phyloP scores from a whole-genome alignment of 2,797 vertebrate genomes.

The Benthosema pterotum region DNA sequence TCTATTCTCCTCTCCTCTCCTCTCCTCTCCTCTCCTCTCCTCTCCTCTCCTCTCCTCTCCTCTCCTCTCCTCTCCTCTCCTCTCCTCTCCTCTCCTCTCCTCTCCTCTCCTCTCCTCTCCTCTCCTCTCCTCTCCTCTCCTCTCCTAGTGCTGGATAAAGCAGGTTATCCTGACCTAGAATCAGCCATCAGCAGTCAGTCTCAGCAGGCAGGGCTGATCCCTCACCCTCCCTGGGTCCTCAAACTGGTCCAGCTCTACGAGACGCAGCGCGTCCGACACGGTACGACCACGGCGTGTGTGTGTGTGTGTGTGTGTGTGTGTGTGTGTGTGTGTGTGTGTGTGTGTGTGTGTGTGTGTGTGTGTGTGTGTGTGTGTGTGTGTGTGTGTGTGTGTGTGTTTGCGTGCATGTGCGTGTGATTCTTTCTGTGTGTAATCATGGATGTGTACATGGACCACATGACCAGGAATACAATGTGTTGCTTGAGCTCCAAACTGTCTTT shows the following conservation, averaged over 20 bases:
- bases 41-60: too few species aligned
- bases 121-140: conserved; percentile 79
- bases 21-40: neutral
- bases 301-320: conserved; percentile 13
- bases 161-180: conserved; percentile 85
- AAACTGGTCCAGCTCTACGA: conserved; percentile 89
- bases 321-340: conserved; percentile 6
- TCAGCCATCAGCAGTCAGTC: conserved; percentile 79
- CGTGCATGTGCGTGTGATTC: conserved; percentile 52
- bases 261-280: conserved; percentile 86
- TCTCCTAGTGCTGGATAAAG: conserved; percentile 78
- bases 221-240: conserved; percentile 85
- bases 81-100: too few species aligned
- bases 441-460: too few species aligned
- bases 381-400: neutral
- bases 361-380: neutral
- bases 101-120: conserved; percentile 53
- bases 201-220: conserved; percentile 80
- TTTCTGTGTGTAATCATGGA: too few species aligned
- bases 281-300: conserved; percentile 49
- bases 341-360: conserved; percentile 17
- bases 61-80: too few species aligned
- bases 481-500: too few species aligned
- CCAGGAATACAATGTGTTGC: too few species aligned
- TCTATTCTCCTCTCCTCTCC: too few species aligned